Percentiles rank a stretch among this genome's conserved stretches.
phyloP scores from a whole-genome alignment of 2,113 vertebrate species.

The Pterocles gutturalis region DNA sequence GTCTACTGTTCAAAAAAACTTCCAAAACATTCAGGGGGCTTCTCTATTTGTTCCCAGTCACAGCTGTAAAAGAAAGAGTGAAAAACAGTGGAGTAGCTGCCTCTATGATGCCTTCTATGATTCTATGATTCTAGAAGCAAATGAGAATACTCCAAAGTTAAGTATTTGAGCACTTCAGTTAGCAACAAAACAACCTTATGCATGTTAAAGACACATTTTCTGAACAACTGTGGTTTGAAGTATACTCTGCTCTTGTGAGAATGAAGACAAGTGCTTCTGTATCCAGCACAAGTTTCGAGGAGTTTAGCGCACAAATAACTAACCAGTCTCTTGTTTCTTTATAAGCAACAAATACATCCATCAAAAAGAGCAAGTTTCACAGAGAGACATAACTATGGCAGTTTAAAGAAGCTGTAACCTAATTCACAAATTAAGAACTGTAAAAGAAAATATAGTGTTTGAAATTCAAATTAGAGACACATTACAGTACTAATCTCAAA shows the following conservation, averaged over 20 bases:
- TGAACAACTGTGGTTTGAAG: not conserved
- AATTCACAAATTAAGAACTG: not conserved
- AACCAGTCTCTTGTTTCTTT: not conserved
- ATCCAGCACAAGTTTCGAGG: not conserved
- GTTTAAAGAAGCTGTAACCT: not conserved
- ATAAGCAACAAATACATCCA: not conserved
- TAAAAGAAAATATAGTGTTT: not conserved
- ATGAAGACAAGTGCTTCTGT: not conserved
- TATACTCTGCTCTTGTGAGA: rapidly evolving
- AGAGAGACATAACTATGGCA: not conserved
- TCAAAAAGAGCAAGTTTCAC: not conserved
- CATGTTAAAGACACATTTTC: not conserved
- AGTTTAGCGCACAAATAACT: not conserved
- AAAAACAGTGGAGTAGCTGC: not conserved
- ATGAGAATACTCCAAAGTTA: not conserved
- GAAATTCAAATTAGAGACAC: not conserved
- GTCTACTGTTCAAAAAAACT: not conserved
- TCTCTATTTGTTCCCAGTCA: not conserved
- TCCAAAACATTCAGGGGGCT: rapidly evolving
- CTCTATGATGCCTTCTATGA: too few relatives aligned
- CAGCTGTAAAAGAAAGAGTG: not conserved
- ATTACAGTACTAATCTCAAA: not conserved
- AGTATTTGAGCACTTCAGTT: not conserved
- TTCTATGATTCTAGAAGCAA: not conserved
- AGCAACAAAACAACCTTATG: not conserved